Conservation (phyloP, 2,888 invertebrate species). For the Torymus texanus region DNA sequence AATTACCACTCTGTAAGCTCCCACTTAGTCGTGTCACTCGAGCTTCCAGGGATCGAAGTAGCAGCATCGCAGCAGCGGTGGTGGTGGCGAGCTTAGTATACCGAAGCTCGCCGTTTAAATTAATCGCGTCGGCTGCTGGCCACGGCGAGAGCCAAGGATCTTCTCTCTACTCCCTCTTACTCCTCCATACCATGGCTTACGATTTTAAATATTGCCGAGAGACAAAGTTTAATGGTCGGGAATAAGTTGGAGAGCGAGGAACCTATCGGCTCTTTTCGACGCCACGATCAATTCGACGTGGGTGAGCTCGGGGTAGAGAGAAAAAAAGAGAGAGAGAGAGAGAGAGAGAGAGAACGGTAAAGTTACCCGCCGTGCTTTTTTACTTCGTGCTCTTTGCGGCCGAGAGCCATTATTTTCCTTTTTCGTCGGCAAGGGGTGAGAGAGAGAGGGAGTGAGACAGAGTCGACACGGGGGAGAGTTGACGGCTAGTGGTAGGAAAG, state of each 20-base stretch:
- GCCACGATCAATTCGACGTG: slow-evolving; percentile 58
- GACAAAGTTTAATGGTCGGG: slow-evolving; percentile 62
- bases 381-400: slow-evolving; percentile 6
- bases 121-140: slow-evolving; percentile 38
- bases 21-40: slow-evolving; percentile 45
- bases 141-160: slow-evolving; percentile 7
- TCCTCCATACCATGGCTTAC: slow-evolving; percentile 28
- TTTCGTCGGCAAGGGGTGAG: neutral
- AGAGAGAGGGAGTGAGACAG: neutral
- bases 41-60: slow-evolving; percentile 31
- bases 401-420: neutral
- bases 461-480: neutral
- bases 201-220: slow-evolving; percentile 60
- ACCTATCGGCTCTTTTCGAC: slow-evolving; percentile 51
- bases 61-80: too few species aligned
- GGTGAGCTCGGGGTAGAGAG: slow-evolving; percentile 17
- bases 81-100: slow-evolving; percentile 19
- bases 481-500: too few species aligned
- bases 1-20: slow-evolving; percentile 53
- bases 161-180: too few species aligned
- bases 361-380: slow-evolving; percentile 46
- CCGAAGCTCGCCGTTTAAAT: slow-evolving; percentile 50
- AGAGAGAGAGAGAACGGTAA: slow-evolving; percentile 21
- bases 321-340: neutral
- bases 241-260: slow-evolving; percentile 56